Evolutionary conservation across 2,113 vertebrate species (phyloP).

Genomic region (Mellivora capensis): DNA sequence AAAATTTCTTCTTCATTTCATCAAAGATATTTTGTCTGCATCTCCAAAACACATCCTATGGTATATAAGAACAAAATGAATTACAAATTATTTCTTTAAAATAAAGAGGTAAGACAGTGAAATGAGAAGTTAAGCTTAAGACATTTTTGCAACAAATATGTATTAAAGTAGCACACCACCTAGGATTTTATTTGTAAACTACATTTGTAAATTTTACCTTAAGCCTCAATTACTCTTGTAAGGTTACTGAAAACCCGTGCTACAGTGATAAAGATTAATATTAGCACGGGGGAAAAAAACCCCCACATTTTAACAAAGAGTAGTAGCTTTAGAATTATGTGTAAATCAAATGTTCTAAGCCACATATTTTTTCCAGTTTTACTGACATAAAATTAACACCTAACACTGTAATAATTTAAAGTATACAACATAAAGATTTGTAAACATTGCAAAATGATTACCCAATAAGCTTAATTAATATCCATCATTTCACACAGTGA

Average conservation of each 20-base stretch:
- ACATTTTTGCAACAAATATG: constrained; percentile 22
- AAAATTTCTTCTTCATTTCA: constrained; percentile 97
- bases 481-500: not conserved
- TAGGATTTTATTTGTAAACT: constrained; percentile 19
- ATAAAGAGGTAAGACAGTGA: constrained; percentile 33
- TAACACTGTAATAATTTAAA: not conserved
- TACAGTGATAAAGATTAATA: constrained; percentile 15
- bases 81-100: constrained; percentile 66
- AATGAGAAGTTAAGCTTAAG: constrained; percentile 45
- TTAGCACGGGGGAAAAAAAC: not conserved
- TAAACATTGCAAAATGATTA: not conserved
- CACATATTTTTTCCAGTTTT: not conserved
- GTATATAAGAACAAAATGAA: constrained; percentile 82
- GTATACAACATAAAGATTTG: not conserved
- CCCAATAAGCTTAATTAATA: not conserved
- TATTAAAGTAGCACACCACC: not conserved
- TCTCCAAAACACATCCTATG: constrained; percentile 95
- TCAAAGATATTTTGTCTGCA: constrained; percentile 99
- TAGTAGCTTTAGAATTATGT: not conserved
- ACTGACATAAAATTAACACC: not conserved
- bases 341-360: constrained; percentile 28
- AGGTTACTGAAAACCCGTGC: not conserved
- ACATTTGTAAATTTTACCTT: constrained; percentile 4
- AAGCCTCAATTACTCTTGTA: not conserved
- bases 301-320: not conserved